Conservation (phyloP, 1,140 invertebrate species). For the Hormaphis cornu region DNA sequence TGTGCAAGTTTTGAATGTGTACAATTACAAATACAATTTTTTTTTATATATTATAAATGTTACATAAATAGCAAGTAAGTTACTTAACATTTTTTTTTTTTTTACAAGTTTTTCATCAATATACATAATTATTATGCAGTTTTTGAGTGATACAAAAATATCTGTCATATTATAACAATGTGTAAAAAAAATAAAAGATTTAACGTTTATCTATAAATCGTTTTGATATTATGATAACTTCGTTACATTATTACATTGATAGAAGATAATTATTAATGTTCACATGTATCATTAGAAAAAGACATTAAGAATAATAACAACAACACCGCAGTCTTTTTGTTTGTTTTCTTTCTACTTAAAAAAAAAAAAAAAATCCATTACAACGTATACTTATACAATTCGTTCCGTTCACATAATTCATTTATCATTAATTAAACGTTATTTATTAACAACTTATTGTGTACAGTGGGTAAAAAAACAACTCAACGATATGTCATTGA, state of each 20-base stretch:
- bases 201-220: neutral
- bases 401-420: neutral
- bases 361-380: too few relatives aligned
- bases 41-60: neutral
- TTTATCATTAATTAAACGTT: neutral
- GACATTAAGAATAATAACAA: neutral
- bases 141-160: neutral
- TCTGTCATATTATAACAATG: neutral
- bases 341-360: neutral
- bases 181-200: neutral
- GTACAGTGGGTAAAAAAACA: neutral
- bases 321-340: slow-evolving; percentile 19
- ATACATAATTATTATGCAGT: neutral
- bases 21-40: too few relatives aligned
- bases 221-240: neutral
- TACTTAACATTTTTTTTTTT: neutral
- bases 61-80: neutral
- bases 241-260: too few relatives aligned
- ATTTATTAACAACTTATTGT: neutral
- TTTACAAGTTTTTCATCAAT: neutral
- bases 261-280: neutral
- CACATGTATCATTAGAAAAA: neutral
- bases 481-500: neutral
- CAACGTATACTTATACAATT: too few relatives aligned
- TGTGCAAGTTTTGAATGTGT: too few relatives aligned